Evolutionary conservation across 2,113 vertebrate genomes (phyloP).

Genomic region (Albula glossodonta): DNA sequence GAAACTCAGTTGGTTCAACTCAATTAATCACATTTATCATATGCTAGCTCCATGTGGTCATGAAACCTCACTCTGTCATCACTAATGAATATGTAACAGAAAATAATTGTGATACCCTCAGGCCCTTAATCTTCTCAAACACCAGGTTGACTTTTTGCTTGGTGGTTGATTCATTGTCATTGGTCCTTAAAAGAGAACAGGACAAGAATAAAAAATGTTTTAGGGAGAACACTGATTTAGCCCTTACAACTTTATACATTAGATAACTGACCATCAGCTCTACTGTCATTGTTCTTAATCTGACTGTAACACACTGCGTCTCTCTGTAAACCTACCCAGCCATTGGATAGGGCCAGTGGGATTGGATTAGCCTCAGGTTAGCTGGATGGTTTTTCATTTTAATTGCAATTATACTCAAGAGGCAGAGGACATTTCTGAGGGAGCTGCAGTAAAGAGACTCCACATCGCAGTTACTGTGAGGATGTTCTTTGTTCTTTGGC

Average conservation of each 20-base stretch:
- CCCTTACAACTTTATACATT: not conserved
- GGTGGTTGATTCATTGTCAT: conserved; percentile 73
- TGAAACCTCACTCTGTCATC: not conserved
- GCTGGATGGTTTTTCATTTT: not conserved
- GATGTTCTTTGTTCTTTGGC: not conserved
- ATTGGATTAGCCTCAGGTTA: not conserved
- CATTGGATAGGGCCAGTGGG: conserved; percentile 21
- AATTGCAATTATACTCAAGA: not conserved
- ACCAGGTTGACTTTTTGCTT: conserved; percentile 78
- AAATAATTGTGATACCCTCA: conserved; percentile 65
- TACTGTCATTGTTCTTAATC: not conserved
- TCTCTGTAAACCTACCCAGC: not conserved
- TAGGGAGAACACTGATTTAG: not conserved
- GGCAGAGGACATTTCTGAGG: not conserved
- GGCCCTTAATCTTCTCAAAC: conserved; percentile 76
- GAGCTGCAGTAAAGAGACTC: too few species aligned
- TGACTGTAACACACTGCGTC: not conserved
- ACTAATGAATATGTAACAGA: conserved; percentile 22
- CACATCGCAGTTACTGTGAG: not conserved
- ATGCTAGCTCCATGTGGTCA: too few species aligned
- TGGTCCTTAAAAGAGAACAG: conserved; percentile 63
- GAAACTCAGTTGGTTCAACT: too few species aligned
- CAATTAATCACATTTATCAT: too few species aligned
- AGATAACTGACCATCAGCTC: not conserved
- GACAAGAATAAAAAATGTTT: conserved; percentile 14